Base-by-base conservation (phyloP, 92 coral and sea anemone genomes). In the Pocillopora meandrina region DNA sequence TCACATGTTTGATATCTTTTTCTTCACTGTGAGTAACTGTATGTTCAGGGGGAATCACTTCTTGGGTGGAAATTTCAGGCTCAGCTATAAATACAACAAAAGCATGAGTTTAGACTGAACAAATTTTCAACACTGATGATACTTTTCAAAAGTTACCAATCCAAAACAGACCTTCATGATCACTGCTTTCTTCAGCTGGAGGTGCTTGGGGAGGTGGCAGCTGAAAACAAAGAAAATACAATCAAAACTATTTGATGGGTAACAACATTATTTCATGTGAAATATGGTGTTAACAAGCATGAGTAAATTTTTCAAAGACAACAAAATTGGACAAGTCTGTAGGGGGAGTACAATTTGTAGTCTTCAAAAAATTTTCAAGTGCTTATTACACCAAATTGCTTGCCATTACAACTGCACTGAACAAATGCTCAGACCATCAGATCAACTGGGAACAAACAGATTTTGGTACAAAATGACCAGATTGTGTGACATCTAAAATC, bases 111-210 rank as follows among this genome's bases (percentile, higher is more conserved):
- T 52, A 10, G 15, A 23, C 65, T 8, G 13, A n/a, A 12, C 52
- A 75, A 75, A 58, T 36, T 75, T 26, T 34, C 2, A 3, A 42
- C 4, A 7, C 8, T 42, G 52, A 42, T 0, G 0, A 42, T 42
- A 42, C 52, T 42, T 42, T 42, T 42, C 52, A 42, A 42, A 7
- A 42, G 52, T 42, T 3, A 42, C 5, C 52, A 3, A 42, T 42
- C 52, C 52, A 42, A 42, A 69, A 69, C 84, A 56, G 34, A 80
- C 84, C 84, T 80, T 69, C 65, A 34, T 34, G 34, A 68, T 18
- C 65, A 2, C 9, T 57, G 49, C 67, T 69, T 18, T 57, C 75
- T 62, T 56, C 72, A 20, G 52, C 56, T 67, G 65, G 68, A 63
- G 4, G 56, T 52, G 49, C 57, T 20, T 66, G 65, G 15, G 18